Conservation (phyloP, 2,113 vertebrate genomes). For the Grammomys dolichurus region DNA sequence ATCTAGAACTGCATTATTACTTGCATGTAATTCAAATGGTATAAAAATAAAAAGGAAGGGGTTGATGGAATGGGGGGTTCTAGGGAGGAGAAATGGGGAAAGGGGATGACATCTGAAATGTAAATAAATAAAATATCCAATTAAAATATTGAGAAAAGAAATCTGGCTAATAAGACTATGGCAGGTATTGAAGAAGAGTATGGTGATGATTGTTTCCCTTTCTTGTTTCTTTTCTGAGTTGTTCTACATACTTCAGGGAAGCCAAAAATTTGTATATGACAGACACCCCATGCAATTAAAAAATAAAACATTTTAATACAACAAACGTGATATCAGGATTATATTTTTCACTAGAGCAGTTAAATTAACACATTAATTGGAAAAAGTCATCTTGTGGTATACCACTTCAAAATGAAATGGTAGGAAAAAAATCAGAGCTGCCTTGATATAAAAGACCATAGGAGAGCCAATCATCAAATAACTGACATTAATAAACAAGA, state of each 20-base stretch:
- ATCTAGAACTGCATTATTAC: no score
- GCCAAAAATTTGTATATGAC: neutral
- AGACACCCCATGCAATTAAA: neutral
- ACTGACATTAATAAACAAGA: neutral
- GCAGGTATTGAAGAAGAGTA: neutral
- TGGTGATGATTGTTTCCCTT: neutral
- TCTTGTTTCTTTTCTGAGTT: neutral
- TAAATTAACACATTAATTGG: neutral
- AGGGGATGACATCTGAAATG: no score
- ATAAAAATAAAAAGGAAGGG: no score
- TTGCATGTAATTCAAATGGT: no score
- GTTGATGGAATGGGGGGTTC: no score
- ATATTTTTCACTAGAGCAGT: neutral
- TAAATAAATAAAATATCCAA: no score
- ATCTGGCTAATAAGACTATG: neutral
- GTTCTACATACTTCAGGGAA: neutral
- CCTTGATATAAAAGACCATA: neutral
- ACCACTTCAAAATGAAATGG: neutral
- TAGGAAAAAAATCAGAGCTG: neutral
- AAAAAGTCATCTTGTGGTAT: neutral
- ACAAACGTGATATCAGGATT: neutral
- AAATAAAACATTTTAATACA: neutral
- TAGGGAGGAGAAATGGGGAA: no score
- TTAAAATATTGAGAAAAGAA: neutral
- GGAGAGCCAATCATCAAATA: neutral